Base-by-base conservation (phyloP, 2,113 vertebrate species). In the Egretta garzetta region DNA sequence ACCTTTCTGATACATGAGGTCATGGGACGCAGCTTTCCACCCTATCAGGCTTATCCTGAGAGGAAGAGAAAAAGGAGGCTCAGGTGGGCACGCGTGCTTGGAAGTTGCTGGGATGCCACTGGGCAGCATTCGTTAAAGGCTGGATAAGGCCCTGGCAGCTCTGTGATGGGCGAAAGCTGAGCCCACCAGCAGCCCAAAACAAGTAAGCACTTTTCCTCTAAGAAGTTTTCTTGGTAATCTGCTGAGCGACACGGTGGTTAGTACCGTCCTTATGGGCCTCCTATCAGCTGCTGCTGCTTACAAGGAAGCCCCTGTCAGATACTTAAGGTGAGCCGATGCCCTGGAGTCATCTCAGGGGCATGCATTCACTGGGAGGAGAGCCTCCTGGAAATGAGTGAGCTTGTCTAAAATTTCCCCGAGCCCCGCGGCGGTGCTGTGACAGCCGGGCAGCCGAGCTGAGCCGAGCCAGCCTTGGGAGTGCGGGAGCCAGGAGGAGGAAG, bases 211-310 rank as follows among this genome's bases (percentile, higher is more conserved):
- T 93, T 96, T 83, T 96, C 92, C 93, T 97, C 92, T 95, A 91
- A 55, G 24, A 82, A 58, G 75, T 96, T 96, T 93, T 94, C 58
- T 55, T 45, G 43, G 87, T 98, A 17, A 80, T 85, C 58, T 96
- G 80, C 75, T 90, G 95, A 97, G 76, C 97, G 98, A 98, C 95
- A 86, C 24, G 3, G 80, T 58, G 30, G 73, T 95, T 88, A 90
- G 10, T 26, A 32, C 23, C 6, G 4, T 96, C 76, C 58, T 82
- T 43, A 83, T 16, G 91, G 95, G 77, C 97, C 95, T 87, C 50
- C 14, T 39, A 0, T 71, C 59, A 77, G 41, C 81, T 88, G 70
- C 95, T 90, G 95, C 91, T 93, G 83, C 97, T 95, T 94, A 97
- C 96, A 92, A 89, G 93, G 86, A 96, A 97, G 85, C 75, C 68